phyloP scores from a whole-genome alignment of 2,888 invertebrate species.

The Agrotis ipsilon region DNA sequence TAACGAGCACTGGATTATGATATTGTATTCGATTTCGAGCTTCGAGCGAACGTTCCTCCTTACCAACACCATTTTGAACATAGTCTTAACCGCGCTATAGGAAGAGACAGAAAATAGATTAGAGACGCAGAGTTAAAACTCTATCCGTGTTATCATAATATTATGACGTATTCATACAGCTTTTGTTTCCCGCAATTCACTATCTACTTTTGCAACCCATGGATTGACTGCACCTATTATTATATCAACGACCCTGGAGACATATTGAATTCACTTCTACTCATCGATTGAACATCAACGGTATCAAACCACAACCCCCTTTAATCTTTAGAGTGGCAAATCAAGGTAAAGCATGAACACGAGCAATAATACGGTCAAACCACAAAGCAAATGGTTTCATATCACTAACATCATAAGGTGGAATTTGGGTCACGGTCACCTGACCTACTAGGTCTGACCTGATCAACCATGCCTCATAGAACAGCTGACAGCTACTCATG shows the following conservation, averaged over 20 bases:
- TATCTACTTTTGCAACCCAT: slow-evolving; percentile 10
- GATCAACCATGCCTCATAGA: slow-evolving; percentile 54
- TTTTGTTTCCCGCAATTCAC: background rate
- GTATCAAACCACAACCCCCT: slow-evolving; percentile 12
- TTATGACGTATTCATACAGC: background rate
- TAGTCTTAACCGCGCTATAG: too few relatives aligned
- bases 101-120: too few relatives aligned
- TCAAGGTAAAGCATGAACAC: slow-evolving; percentile 30
- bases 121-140: too few relatives aligned
- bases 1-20: too few relatives aligned
- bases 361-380: slow-evolving; percentile 27
- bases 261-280: slow-evolving; percentile 7
- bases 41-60: too few relatives aligned
- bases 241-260: slow-evolving; percentile 3
- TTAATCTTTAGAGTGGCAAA: slow-evolving; percentile 37
- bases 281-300: slow-evolving; percentile 18
- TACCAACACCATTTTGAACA: too few relatives aligned
- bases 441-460: slow-evolving; percentile 64
- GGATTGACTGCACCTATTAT: background rate
- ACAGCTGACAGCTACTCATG: slow-evolving; percentile 39
- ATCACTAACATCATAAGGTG: slow-evolving; percentile 29
- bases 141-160: background rate
- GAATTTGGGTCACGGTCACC: slow-evolving; percentile 61
- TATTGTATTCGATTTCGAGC: too few relatives aligned
- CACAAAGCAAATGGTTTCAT: slow-evolving; percentile 51